Evolutionary conservation across 2,113 vertebrate genomes (phyloP).

Genomic region (Oryzias curvinotus): DNA sequence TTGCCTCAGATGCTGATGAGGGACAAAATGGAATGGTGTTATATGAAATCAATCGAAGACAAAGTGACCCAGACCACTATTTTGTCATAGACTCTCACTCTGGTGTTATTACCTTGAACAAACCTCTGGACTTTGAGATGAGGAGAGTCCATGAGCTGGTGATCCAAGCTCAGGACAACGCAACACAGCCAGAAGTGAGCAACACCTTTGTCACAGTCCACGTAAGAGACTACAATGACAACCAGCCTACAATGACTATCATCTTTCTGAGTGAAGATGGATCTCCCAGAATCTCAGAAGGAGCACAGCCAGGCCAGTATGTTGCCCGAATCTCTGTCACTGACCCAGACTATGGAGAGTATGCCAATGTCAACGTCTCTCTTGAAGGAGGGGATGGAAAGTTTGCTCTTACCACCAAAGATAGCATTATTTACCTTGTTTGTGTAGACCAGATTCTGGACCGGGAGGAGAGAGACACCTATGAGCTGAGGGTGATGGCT

Average conservation of each 20-base stretch:
- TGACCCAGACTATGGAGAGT: slow-evolving; percentile 95
- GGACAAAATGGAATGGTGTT: slow-evolving; percentile 91
- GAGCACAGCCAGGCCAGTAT: slow-evolving; percentile 92
- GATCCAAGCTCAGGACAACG: slow-evolving; percentile 91
- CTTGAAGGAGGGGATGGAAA: slow-evolving; percentile 96
- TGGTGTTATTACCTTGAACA: slow-evolving; percentile 90
- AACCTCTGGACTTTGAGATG: slow-evolving; percentile 91
- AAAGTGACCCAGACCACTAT: slow-evolving; percentile 91
- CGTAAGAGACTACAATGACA: slow-evolving; percentile 96
- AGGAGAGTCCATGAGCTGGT: slow-evolving; percentile 94
- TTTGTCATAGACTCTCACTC: slow-evolving; percentile 88
- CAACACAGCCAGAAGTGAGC: slow-evolving; percentile 91
- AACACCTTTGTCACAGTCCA: slow-evolving; percentile 97
- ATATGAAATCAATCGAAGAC: slow-evolving; percentile 94
- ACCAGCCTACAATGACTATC: slow-evolving; percentile 98
- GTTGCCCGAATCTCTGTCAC: slow-evolving; percentile 97
- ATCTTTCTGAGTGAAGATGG: slow-evolving; percentile 98
- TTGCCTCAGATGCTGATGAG: slow-evolving; percentile 89
- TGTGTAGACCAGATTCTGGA: slow-evolving; percentile 94
- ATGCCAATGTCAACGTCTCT: slow-evolving; percentile 95
- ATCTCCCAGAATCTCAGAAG: slow-evolving; percentile 92
- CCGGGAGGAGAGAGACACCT: slow-evolving; percentile 91
- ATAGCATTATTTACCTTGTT: slow-evolving; percentile 96
- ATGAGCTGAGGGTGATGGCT: slow-evolving; percentile 90
- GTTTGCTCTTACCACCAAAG: slow-evolving; percentile 96